Base-by-base conservation (phyloP, 2,113 vertebrate genomes). In the Phalacrocorax pelagicus region DNA sequence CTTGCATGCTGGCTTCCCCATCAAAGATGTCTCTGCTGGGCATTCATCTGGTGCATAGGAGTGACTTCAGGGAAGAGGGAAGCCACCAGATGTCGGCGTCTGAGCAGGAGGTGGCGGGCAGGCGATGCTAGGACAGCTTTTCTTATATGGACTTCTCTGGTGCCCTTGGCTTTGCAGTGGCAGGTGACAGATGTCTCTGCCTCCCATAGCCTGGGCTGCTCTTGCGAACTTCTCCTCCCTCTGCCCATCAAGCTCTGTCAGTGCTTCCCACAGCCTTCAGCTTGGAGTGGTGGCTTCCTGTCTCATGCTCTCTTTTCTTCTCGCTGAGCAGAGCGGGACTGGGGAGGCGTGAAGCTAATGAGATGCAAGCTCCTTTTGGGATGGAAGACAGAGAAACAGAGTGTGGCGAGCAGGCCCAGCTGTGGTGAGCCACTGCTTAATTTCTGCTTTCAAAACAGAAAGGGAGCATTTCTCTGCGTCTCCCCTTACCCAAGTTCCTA, bases 191-290 rank as follows among this genome's bases (percentile, higher is more conserved):
- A 52, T n/a, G 47, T 78, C 81, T 86, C 0, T 81, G 77, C 81
- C 75, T 69, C 49, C 40, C 6, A 1, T 81, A 69, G 74, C 78
- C 52, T 58, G 51, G 26, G 82, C 63, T 81, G 85, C 52, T 47
- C 49, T 58, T 52, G 72, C 38, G 67, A 92, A 30, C 67, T 90
- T 90, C 51, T 70, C 23, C 46, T 67, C 55, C 84, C 51, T 84
- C 69, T 89, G 54, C 72, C 57, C 36, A 7, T 51, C 5, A 49
- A 77, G 86, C 58, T 94, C 89, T 73, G 73, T 89, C 14, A 2
- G 86, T 96, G 95, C 89, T 96, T 97, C 91, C 94, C 70, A 32
- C 4, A 2, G 91, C 84, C 78, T 94, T 73, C 66, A 65, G 42
- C 94, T 73, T 81, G 73, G 89, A 81, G 73, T 16, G 3, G 65